Evolutionary conservation across 2,888 invertebrate species (phyloP), one percentile per base, ranked within the genome.

Genomic region (Eurytoma adleriae): DNA sequence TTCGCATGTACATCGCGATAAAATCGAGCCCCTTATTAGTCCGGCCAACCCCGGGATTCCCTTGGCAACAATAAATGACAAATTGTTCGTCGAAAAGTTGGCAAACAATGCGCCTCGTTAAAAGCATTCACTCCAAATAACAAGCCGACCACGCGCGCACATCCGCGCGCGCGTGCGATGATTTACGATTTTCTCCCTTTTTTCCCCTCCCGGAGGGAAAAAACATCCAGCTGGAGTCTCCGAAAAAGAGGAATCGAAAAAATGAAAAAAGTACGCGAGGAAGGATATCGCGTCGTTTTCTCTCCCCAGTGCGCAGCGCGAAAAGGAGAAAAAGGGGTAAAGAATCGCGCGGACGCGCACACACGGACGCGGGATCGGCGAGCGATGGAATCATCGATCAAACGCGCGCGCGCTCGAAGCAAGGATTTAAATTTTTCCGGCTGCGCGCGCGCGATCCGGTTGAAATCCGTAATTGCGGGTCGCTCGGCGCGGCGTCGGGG

Each of bases 301-400:
- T 13, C 24, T 67, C 14, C 13, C n/a, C 4, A 0, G 7, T 2
- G 5, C 7, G n/a, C 52, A 67, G 5, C 20, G 27, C 0, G 10
- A 20, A 12, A 52, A 14, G 18, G 20, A 57, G 14, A 50, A 40
- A 24, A 56, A 24, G 24, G 24, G 24, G 24, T 24, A 24, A 24
- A 24, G 24, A 24, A 24, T 24, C 24, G 24, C 24, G 24, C 24
- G 24, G 24, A 24, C n/a, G 10, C 30, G 66, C 73, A 24, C 27
- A n/a, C 57, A 61, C 50, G 14, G 48, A 48, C 40, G 56, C 64
- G 48, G 24, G 59, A 61, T n/a, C 69, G 56, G 40, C 56, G 48
- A 50, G 52, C 50, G 70, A 70, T 79, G 69, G 75, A 79, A 75
- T 79, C 79, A 79, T 79, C 79, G 75, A 79, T 79, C 79, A 79